A percentile compares a stretch with the other conserved stretches of the same genome.
Evolutionary conservation across 64 coral and sea anemone genomes (phyloP).

Genomic region (Montipora foliosa): DNA sequence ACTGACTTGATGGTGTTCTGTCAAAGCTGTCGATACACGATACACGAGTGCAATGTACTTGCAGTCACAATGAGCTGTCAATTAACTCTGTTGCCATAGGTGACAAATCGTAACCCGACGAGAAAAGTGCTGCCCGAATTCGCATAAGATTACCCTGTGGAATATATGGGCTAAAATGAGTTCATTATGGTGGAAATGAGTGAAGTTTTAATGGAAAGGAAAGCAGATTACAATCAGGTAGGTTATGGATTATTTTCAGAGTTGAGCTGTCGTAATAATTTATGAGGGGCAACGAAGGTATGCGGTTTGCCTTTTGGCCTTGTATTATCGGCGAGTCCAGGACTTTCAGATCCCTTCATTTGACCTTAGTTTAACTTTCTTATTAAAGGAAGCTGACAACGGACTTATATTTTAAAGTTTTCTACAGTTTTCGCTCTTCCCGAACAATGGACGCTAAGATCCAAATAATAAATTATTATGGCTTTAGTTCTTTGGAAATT

Average conservation of each 20-base stretch:
- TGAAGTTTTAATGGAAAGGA: conserved; percentile 56
- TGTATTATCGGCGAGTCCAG: background rate
- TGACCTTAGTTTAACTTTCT: background rate
- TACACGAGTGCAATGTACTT: conserved; percentile 1
- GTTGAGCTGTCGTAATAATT: background rate
- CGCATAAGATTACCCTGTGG: background rate
- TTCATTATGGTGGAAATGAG: conserved; percentile 43
- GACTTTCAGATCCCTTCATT: background rate
- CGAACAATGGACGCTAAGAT: too few relatives aligned
- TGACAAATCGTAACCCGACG: background rate
- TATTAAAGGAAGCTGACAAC: too few relatives aligned
- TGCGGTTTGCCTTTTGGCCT: background rate
- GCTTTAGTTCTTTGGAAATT: background rate
- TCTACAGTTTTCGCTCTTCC: too few relatives aligned
- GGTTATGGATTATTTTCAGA: background rate
- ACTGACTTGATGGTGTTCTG: too few relatives aligned
- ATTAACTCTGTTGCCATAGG: conserved; percentile 22
- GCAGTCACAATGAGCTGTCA: conserved; percentile 7
- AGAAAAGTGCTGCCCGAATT: background rate
- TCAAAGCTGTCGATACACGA: too few relatives aligned
- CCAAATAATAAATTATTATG: background rate
- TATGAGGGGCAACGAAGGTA: conserved; percentile 47
- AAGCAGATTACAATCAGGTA: conserved; percentile 54
- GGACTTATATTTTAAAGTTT: too few relatives aligned
- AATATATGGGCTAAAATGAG: conserved; percentile 7